phyloP scores from a whole-genome alignment of 2,113 vertebrate species.

The Haplotaxodon microlepis region DNA sequence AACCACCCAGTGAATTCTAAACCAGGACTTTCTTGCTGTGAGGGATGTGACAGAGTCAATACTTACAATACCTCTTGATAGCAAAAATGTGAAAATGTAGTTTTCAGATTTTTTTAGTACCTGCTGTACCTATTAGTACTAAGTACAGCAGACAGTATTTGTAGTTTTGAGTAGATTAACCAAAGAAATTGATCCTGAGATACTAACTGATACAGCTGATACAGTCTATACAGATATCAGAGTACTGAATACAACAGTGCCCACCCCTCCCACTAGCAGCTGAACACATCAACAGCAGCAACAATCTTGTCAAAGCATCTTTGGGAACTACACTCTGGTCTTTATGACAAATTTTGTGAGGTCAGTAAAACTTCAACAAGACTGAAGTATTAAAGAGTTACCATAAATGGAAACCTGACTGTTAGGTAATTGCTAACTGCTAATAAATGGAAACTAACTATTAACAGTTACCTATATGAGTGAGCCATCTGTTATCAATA shows the following conservation, averaged over 20 bases:
- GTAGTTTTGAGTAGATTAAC: background rate
- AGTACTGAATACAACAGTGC: background rate
- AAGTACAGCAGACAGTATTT: background rate
- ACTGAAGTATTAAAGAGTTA: background rate
- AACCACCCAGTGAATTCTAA: background rate
- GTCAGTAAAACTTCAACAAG: background rate
- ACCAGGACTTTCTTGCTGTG: background rate
- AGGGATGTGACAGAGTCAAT: background rate
- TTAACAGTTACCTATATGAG: background rate
- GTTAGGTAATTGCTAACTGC: background rate
- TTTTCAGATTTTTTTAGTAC: background rate
- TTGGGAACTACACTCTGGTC: background rate
- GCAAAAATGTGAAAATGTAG: background rate
- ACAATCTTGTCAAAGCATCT: background rate
- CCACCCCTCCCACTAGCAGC: background rate
- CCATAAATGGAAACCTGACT: background rate
- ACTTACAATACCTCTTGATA: background rate
- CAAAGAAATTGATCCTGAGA: background rate
- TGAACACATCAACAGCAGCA: background rate
- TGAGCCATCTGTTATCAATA: background rate
- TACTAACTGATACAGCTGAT: background rate
- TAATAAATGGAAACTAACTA: background rate
- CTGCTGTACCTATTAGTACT: background rate
- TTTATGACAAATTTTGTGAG: background rate
- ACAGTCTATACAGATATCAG: background rate